Percentiles rank a stretch among this genome's conserved stretches.
Conservation (phyloP, 2,113 vertebrate genomes). For the Ranitomeya variabilis region DNA sequence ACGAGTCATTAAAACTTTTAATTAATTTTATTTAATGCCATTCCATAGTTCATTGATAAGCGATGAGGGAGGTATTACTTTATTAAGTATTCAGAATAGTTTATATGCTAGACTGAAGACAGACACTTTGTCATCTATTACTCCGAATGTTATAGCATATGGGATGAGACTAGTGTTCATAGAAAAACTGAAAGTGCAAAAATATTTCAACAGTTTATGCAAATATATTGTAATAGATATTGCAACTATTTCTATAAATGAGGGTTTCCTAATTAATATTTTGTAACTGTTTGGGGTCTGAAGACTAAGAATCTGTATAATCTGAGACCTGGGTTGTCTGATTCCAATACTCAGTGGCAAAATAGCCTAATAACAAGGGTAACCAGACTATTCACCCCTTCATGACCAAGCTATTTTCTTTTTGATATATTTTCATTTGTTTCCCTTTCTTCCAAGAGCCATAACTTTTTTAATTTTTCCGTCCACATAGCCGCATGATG, state of each 20-base stretch:
- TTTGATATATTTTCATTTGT: no score
- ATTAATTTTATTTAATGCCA: slow-evolving; percentile 83
- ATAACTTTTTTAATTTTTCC: no score
- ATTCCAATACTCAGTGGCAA: no score
- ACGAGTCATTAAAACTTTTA: slow-evolving; percentile 83
- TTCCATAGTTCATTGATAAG: slow-evolving; percentile 82
- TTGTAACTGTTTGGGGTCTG: no score
- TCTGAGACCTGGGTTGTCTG: no score
- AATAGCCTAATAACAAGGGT: no score
- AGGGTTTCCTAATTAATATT: not conserved
- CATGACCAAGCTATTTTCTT: no score
- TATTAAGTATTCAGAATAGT: slow-evolving; percentile 68
- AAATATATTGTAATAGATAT: not conserved
- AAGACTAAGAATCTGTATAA: no score
- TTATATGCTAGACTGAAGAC: slow-evolving; percentile 1
- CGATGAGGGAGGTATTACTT: slow-evolving; percentile 75
- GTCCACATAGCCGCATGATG: no score
- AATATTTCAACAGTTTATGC: not conserved
- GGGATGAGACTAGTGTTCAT: not conserved
- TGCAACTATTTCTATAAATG: not conserved
- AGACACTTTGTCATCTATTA: not conserved
- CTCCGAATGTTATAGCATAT: not conserved
- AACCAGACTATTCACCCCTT: no score
- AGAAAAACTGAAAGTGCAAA: not conserved
- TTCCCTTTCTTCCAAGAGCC: no score